Evolutionary conservation across 2,888 invertebrate genomes (phyloP), one percentile per base, ranked within the genome.

Genomic region (Polymixis flavicincta): DNA sequence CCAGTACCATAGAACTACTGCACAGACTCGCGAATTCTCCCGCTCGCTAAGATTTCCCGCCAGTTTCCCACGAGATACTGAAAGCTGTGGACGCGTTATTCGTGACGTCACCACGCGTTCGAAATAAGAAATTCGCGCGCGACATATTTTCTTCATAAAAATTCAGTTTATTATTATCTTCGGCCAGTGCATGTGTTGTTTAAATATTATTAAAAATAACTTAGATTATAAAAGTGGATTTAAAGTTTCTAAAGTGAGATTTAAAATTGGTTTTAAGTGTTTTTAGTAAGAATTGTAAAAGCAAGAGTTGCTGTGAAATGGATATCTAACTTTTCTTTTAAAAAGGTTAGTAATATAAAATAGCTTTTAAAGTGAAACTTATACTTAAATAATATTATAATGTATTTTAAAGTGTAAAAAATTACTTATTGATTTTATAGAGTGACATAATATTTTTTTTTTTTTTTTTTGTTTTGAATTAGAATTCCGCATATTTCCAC

Each of bases 51-150:
- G 87, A 83, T 90, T 90, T 91, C 92, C 90, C 92, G 91, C 92
- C 91, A 91, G 91, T 91, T 91, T 91, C 88, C 86, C 86, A 73
- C 86, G 85, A 87, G 91, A 89, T 85, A 85, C 86, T 85, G 89
- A 79, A 84, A 85, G 90, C 80, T 88, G 76, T 87, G 85, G 87
- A 90, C 91, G 90, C 87, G 74, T 81, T 76, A 71, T 60, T 74
- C 61, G 85, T 89, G 90, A 87, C 89, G 87, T 89, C 85, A 88
- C 61, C 25, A 87, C 74, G 60, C 61, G 68, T 68, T 81, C 82
- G 42, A 50, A 73, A 66, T 85, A 82, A 81, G 76, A 75, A 84
- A 85, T 84, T 82, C 85, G 86, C 89, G 90, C 85, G 82, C 78
- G 71, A 78, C 82, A 59, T 32, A 76, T 76, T 82, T 77, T 82